Percentiles rank a stretch among this genome's conserved stretches.
Conservation (phyloP, 2,797 vertebrate genomes). For the Leucoraja ocellata region DNA sequence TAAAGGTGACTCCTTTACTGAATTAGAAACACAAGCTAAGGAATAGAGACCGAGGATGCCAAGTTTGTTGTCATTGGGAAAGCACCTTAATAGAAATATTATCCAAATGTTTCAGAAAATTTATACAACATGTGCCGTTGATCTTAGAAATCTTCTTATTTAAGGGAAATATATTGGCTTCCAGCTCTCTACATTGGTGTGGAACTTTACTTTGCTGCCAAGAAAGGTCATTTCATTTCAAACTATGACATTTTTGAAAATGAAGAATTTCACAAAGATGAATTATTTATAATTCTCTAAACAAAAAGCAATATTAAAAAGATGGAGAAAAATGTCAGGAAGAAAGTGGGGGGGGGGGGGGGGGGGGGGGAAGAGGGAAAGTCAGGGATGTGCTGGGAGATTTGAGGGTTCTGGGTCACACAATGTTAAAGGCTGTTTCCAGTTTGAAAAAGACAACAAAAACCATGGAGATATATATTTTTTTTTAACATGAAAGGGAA, state of each 20-base stretch:
- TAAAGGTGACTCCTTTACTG: too few species aligned
- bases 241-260: background rate
- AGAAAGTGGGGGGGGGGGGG: too few species aligned
- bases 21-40: too few species aligned
- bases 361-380: background rate
- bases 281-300: background rate
- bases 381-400: background rate
- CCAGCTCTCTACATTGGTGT: background rate
- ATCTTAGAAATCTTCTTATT: background rate
- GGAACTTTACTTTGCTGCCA: background rate
- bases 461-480: background rate
- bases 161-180: background rate
- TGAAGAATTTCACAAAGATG: background rate
- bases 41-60: too few species aligned
- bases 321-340: background rate
- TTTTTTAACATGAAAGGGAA: background rate
- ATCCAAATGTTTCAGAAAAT: too few species aligned
- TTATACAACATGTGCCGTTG: background rate
- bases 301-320: background rate
- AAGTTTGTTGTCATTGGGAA: too few species aligned
- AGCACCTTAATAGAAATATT: too few species aligned
- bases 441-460: background rate
- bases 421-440: background rate
- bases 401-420: background rate
- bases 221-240: background rate